Evolutionary conservation across 2,888 invertebrate species (phyloP), one percentile per base, ranked within the genome.

Genomic region (Deilephila elpenor): DNA sequence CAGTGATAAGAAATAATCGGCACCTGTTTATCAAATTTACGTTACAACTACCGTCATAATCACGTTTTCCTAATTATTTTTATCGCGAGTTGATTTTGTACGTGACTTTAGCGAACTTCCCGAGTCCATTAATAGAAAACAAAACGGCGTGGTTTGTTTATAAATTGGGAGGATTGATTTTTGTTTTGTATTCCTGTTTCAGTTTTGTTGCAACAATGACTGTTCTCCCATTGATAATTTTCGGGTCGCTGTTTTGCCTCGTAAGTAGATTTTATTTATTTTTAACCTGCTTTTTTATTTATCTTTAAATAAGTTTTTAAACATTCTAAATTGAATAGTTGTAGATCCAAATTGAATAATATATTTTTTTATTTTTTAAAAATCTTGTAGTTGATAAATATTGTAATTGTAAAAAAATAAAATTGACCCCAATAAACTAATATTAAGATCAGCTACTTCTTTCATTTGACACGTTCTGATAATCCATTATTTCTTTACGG

Each of bases 61-160:
- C 80, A 83, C 82, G 84, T 83, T 75, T 67, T 60, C 74, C 59
- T 78, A 80, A 82, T 79, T 76, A 79, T 67, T 59, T 51, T 85
- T 86, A 89, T 89, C 86, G 78, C 78, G 74, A 76, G 74, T 73
- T 73, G 29, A 76, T 74, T 76, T 60, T 32, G 74, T 73, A 91
- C 91, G 91, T 91, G 91, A 88, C 87, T 82, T 81, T 75, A 76
- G 77, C 75, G 78, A 78, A 78, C 74, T 76, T 71, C 75, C 75
- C 75, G 74, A 80, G 76, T 78, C 79, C 78, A 78, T 78, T 74
- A 78, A 75, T 37, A 73, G 53, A 34, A 73, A 61, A 56, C 34
- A 20, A 34, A 32, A 51, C 17, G 67, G 44, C 51, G 44, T 67
- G 11, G 70, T 74, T 4, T 76, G 76, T 78, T 81, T 86, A 86